A percentile compares a stretch with the other conserved stretches of the same genome.
These are phyloP conservation scores for Stegophylla sp. DNA, from an alignment of 2,888 invertebrate genomes.

Conservation along the genomic window DNA sequence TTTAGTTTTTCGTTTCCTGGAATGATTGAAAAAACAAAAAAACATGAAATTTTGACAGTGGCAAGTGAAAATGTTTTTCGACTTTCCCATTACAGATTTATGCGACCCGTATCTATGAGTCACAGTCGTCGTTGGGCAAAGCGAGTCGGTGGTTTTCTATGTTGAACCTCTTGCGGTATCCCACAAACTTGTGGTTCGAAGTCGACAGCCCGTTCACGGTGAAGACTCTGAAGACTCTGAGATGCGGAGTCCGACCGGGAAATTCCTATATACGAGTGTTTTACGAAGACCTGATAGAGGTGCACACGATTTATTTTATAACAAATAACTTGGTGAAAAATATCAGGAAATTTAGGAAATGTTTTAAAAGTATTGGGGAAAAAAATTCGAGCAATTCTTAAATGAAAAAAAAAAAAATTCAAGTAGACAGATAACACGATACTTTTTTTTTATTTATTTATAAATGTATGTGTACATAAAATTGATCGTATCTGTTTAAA, in stretches of 20 bases:
- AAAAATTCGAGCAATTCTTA: too few species aligned
- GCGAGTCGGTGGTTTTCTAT: constrained; percentile 15
- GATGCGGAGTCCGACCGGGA: constrained; percentile 19
- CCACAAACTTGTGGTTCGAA: not conserved
- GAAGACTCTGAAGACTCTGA: not conserved
- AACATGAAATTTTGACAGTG: too few species aligned
- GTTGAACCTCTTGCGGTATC: constrained; percentile 36
- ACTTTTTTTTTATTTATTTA: too few species aligned
- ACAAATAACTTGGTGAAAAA: too few species aligned
- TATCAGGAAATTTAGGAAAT: too few species aligned
- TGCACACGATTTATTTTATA: too few species aligned
- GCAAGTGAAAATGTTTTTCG: not conserved
- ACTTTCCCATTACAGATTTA: not conserved
- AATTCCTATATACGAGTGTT: not conserved
- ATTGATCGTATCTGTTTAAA: too few species aligned
- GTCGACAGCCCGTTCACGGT: constrained; percentile 3
- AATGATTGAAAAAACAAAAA: not conserved
- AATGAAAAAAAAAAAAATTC: too few species aligned
- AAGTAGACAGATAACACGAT: too few species aligned
- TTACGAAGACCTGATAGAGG: constrained; percentile 42
- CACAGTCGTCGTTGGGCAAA: not conserved
- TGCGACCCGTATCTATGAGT: not conserved
- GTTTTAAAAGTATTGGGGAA: too few species aligned
- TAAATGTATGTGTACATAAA: too few species aligned
- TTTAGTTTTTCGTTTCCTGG: constrained; percentile 8